Base-by-base conservation (phyloP, 2,888 invertebrate genomes). In the Iphiclides podalirius region DNA sequence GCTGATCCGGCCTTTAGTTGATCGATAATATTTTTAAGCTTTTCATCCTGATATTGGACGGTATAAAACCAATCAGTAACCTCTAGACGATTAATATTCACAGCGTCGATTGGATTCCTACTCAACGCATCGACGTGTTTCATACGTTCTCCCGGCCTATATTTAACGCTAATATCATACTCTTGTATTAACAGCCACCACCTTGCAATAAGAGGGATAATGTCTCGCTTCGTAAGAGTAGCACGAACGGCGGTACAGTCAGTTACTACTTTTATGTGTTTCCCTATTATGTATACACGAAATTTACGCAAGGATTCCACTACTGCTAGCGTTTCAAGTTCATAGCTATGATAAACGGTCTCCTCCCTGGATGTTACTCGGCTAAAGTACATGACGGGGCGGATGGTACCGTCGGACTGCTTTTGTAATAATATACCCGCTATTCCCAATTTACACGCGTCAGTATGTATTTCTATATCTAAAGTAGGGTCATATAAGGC, bases 241-340 rank as follows among this genome's bases (percentile, higher is more conserved):
- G 15, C 15, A 0, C 35, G 35, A 7, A 36, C 35, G 3, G 35
- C 16, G 1, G 15, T 15, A 15, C 35, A 35, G 15, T 35, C 35
- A 7, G 35, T 35, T 9, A 35, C 35, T 4, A 35, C 9, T 8
- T 35, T 35, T 1, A 35, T 7, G 13, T 46, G 55, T 42, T 56
- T 59, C 13, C 62, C 64, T 4, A 55, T 9, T 0, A 64, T 57
- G 51, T 55, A 66, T 0, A 63, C 55, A 0, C 64, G 39, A 43
- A 66, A 64, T 2, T 47, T 42, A 11, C 55, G 52, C 3, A 72
- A 45, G 0, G 66, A 61, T 53, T 63, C 61, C 1, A 63, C 61
- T 34, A 71, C 67, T 0, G 71, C 70, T 0, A 74, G 50, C 0
- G 71, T 70, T 47, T 75, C 57, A 0, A 76, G 54, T 36, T 76